Conservation (phyloP, 2,888 invertebrate genomes). For the Heterodera filipjevi region DNA sequence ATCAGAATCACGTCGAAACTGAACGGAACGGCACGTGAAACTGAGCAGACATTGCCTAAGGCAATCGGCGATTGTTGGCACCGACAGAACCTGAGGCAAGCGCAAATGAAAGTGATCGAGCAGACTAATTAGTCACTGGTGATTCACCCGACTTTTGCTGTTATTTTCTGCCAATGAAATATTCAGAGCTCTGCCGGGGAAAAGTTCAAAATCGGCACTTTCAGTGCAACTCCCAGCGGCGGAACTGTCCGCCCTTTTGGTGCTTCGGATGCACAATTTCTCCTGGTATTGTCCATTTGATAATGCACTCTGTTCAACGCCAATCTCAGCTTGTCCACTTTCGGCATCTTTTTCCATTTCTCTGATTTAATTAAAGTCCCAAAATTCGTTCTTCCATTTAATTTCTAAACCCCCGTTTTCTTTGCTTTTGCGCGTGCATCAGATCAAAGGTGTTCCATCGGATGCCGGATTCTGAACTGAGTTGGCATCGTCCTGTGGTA, state of each 20-base stretch:
- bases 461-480: constrained; percentile 55
- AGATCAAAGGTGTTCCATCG: background rate
- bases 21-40: background rate
- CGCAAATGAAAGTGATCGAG: background rate
- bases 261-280: constrained; percentile 55
- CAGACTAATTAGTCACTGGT: background rate
- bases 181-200: constrained; percentile 52
- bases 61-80: background rate
- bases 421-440: background rate
- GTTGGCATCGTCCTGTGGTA: constrained; percentile 55
- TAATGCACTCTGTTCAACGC: constrained; percentile 52
- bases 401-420: background rate
- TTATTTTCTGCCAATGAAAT: background rate
- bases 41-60: constrained; percentile 4
- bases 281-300: constrained; percentile 59
- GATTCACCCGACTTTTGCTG: background rate
- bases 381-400: background rate
- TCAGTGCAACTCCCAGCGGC: background rate
- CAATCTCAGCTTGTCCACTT: constrained; percentile 1
- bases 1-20: background rate
- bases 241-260: constrained; percentile 39
- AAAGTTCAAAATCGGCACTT: constrained; percentile 55
- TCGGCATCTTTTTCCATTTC: background rate
- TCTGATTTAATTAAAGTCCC: background rate
- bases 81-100: background rate